phyloP scores from a whole-genome alignment of 1,140 invertebrate genomes.

The Zeugodacus cucurbitae region DNA sequence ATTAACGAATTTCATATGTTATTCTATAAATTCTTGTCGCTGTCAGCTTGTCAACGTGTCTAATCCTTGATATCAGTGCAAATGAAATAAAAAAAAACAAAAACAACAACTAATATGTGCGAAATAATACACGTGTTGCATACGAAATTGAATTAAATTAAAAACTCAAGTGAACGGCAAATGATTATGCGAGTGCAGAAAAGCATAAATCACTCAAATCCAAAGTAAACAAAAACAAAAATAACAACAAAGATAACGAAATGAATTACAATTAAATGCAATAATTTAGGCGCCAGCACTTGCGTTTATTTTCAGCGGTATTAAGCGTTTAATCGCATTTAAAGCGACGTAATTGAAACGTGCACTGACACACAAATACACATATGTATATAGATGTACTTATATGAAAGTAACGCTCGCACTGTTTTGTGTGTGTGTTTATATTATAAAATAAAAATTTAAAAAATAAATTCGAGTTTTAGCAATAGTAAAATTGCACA shows the following conservation, averaged over 20 bases:
- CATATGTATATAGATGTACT: background rate
- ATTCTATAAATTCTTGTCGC: conserved; percentile 15
- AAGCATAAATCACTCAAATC: background rate
- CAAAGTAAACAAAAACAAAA: background rate
- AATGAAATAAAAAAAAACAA: background rate
- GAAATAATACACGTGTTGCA: background rate
- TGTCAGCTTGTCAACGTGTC: background rate
- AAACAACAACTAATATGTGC: background rate
- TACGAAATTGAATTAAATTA: background rate
- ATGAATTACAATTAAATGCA: background rate
- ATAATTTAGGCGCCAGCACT: conserved; percentile 30
- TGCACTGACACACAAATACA: background rate
- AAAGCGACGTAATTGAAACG: background rate
- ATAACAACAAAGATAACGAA: no score
- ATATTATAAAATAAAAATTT: background rate
- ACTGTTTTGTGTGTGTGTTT: background rate
- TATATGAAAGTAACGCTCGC: no score
- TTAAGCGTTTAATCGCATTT: background rate
- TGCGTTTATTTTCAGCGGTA: background rate
- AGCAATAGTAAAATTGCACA: background rate
- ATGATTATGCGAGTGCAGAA: background rate
- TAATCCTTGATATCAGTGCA: background rate
- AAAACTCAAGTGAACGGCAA: background rate
- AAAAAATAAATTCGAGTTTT: background rate
- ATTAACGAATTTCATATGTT: background rate